Evolutionary conservation across 2,113 vertebrate genomes (phyloP).

Genomic region (Chloroceryle aenea): DNA sequence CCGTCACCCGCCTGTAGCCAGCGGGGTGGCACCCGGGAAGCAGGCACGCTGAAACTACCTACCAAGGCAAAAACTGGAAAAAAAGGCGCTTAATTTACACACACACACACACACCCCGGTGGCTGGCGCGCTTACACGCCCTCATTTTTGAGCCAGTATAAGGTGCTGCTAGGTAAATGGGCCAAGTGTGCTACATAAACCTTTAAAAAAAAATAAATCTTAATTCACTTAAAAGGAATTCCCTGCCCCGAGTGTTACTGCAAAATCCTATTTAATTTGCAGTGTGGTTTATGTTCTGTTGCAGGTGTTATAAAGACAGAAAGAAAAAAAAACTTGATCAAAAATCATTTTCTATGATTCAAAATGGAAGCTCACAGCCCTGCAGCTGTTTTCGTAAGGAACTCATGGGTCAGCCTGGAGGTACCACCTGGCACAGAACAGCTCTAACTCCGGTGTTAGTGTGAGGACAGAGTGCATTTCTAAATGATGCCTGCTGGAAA

Average conservation of each 20-base stretch:
- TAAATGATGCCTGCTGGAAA: not conserved
- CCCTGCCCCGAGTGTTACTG: not conserved
- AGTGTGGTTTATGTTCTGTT: not conserved
- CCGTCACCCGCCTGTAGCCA: not conserved
- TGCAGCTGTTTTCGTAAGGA: not conserved
- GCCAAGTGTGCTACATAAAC: not conserved
- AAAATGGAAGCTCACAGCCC: not conserved
- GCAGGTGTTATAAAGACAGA: not conserved
- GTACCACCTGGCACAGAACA: not conserved
- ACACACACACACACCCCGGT: too few relatives aligned
- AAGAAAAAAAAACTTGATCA: not conserved
- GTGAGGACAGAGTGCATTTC: not conserved
- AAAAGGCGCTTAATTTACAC: not conserved
- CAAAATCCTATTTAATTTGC: not conserved
- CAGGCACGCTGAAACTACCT: not conserved
- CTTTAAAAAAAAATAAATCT: not conserved
- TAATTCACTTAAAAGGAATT: conserved; percentile 1
- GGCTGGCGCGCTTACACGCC: rapidly evolving
- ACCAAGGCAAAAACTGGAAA: not conserved
- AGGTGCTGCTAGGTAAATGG: not conserved
- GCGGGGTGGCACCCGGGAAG: not conserved
- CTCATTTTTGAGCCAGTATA: not conserved
- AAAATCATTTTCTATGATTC: not conserved
- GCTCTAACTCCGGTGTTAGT: not conserved
- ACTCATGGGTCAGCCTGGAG: not conserved